Evolutionary conservation across 2,113 vertebrate species (phyloP).

Genomic region (Acrocephalus arundinaceus): DNA sequence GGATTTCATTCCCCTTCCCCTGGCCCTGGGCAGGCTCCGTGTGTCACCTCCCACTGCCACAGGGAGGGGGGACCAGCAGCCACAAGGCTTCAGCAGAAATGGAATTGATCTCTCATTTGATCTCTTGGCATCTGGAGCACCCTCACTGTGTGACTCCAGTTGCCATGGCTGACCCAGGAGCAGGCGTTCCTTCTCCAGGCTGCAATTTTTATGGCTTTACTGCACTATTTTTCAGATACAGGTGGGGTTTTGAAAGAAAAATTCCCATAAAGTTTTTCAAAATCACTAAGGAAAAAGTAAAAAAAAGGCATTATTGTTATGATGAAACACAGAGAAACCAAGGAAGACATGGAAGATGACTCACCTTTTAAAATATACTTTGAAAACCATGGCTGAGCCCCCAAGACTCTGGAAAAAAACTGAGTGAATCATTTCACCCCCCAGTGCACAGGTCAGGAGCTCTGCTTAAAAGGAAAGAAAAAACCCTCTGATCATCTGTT

Average conservation of each 20-base stretch:
- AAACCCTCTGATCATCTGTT: conserved; percentile 15
- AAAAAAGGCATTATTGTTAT: neutral
- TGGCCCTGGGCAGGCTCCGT: accelerated
- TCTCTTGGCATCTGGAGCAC: neutral
- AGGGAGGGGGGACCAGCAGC: neutral
- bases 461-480: neutral
- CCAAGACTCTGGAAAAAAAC: neutral
- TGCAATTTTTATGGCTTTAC: neutral
- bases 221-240: neutral
- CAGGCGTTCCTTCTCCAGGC: neutral
- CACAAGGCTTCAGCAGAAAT: neutral
- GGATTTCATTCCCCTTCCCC: neutral
- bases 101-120: accelerated
- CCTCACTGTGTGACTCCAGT: neutral
- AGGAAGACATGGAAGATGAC: neutral
- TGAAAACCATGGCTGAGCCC: neutral
- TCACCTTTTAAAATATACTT: neutral
- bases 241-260: neutral
- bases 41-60: neutral
- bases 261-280: neutral
- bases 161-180: neutral
- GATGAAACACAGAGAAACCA: neutral
- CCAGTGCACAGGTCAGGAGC: conserved; percentile 4
- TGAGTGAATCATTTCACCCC: conserved; percentile 32
- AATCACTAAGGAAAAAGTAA: neutral